Conservation (phyloP, 2,113 vertebrate species). For the Phoxinus phoxinus region DNA sequence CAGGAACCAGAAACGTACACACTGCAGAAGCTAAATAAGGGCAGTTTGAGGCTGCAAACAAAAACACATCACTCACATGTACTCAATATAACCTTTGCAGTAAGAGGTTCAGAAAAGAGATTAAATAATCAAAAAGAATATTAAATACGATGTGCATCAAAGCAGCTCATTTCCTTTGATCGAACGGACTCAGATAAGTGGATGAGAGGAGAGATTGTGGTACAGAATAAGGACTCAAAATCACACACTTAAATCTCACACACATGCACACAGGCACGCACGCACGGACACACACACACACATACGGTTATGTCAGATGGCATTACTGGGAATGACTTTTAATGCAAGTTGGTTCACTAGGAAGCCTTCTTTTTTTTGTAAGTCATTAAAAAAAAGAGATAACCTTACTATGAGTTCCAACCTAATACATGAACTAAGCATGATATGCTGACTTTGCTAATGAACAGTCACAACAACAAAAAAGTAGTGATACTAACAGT, state of each 20-base stretch:
- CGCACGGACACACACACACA: constrained; percentile 34
- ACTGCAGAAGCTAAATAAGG: background rate
- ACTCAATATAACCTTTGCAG: background rate
- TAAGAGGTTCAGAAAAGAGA: background rate
- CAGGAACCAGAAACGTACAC: background rate
- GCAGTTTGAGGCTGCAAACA: background rate
- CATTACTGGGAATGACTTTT: background rate
- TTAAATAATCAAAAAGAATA: constrained; percentile 26
- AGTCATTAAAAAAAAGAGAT: no score
- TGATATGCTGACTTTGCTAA: background rate
- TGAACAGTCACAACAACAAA: background rate
- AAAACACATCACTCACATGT: background rate
- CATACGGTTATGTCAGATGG: background rate
- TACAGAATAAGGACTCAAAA: background rate
- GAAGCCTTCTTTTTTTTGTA: background rate
- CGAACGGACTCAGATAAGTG: background rate
- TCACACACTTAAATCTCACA: background rate
- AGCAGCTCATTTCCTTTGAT: constrained; percentile 9
- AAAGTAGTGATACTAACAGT: background rate
- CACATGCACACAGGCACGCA: constrained; percentile 41
- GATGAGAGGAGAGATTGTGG: background rate
- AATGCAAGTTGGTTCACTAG: background rate
- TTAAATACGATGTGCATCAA: constrained; percentile 7
- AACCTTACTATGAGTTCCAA: background rate
- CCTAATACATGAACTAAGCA: background rate